Conservation (phyloP, 2,113 vertebrate genomes). For the Eurypyga helias region DNA sequence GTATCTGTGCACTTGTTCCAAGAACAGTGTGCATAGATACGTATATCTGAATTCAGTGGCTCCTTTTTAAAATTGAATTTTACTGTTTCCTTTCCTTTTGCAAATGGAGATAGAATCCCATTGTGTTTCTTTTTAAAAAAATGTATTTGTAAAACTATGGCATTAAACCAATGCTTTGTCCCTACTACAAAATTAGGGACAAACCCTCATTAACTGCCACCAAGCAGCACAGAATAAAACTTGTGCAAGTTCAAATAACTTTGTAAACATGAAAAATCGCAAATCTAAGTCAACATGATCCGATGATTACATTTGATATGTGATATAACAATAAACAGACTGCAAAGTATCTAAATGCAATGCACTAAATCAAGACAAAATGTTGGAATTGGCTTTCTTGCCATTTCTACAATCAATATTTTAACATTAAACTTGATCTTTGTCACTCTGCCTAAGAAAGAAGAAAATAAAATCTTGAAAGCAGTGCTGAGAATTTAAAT, state of each 20-base stretch:
- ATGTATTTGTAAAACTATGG: neutral
- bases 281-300: neutral
- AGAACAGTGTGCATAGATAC: neutral
- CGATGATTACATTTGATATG: neutral
- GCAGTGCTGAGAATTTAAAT: neutral
- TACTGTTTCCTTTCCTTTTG: neutral
- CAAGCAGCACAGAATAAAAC: neutral
- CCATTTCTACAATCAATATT: neutral
- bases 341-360: neutral
- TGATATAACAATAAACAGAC: neutral
- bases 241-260: neutral
- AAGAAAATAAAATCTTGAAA: neutral
- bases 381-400: neutral
- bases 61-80: neutral
- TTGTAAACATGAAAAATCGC: neutral
- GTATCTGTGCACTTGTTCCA: neutral
- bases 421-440: neutral
- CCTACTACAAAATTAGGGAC: neutral
- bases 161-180: neutral
- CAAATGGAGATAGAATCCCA: neutral
- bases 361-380: slow-evolving; percentile 18
- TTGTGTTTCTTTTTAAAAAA: neutral
- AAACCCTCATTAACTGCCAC: neutral
- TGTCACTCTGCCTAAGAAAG: neutral
- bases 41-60: neutral